These are phyloP conservation scores for Noctuana brunneofusca DNA, from an alignment of 2,888 invertebrate species.

Conservation along the genomic window DNA sequence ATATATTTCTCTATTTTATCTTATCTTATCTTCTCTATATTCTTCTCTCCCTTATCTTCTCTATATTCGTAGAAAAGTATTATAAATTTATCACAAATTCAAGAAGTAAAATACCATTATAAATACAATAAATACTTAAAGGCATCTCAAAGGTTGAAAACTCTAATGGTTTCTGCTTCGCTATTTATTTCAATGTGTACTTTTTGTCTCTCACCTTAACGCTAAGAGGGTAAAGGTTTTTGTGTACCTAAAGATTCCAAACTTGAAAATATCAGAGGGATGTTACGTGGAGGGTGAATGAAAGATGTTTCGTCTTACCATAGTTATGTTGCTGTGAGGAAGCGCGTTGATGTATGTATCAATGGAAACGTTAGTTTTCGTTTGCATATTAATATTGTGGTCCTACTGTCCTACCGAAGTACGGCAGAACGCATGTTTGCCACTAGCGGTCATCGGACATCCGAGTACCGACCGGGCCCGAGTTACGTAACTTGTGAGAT, in stretches of 20 bases:
- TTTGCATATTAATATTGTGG: too few relatives aligned
- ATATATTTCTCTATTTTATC: too few relatives aligned
- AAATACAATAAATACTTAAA: too few relatives aligned
- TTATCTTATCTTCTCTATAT: too few relatives aligned
- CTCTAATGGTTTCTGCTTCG: not conserved
- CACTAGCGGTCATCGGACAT: too few relatives aligned
- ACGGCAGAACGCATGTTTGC: too few relatives aligned
- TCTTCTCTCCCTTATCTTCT: too few relatives aligned
- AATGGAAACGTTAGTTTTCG: conserved; percentile 39
- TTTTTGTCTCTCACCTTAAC: conserved; percentile 11
- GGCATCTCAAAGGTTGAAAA: not conserved
- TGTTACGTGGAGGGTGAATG: conserved; percentile 50
- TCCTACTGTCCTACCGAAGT: too few relatives aligned
- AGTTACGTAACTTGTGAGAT: too few relatives aligned
- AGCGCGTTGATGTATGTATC: conserved; percentile 38
- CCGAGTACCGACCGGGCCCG: too few relatives aligned
- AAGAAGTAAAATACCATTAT: conserved; percentile 7
- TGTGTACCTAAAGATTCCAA: conserved; percentile 44
- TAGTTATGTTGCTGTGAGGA: conserved; percentile 35
- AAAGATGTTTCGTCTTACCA: conserved; percentile 54
- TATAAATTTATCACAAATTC: too few relatives aligned
- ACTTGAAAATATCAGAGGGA: conserved; percentile 45
- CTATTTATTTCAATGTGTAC: conserved; percentile 4
- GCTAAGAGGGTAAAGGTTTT: conserved; percentile 37
- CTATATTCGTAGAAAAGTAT: too few relatives aligned